Conservation (phyloP, 2,113 vertebrate species). For the Galbula dea region DNA sequence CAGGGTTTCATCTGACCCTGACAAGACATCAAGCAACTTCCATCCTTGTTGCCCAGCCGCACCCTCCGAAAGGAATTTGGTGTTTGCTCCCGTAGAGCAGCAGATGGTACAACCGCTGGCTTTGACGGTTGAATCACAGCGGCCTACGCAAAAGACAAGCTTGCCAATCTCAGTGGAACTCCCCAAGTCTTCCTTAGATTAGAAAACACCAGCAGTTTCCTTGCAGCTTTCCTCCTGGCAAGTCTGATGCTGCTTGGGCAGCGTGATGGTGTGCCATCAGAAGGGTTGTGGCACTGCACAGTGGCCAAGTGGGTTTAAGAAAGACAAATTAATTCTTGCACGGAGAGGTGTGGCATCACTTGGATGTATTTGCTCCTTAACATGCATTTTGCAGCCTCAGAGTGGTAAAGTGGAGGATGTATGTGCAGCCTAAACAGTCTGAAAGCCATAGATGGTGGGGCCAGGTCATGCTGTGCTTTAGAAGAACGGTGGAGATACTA, state of each 20-base stretch:
- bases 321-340: not conserved
- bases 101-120: not conserved
- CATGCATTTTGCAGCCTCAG: not conserved
- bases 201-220: not conserved
- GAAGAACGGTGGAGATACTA: not conserved
- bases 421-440: not conserved
- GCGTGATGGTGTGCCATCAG: not conserved
- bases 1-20: not conserved
- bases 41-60: rapidly evolving
- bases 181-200: not conserved
- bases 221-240: not conserved
- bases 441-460: rapidly evolving
- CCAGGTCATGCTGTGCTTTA: rapidly evolving
- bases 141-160: not conserved
- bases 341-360: rapidly evolving
- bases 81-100: not conserved
- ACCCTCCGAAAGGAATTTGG: not conserved
- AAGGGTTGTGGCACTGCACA: not conserved
- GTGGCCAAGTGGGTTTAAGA: not conserved
- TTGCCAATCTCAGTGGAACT: not conserved
- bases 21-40: not conserved
- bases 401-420: not conserved
- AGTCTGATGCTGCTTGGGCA: not conserved
- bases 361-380: not conserved
- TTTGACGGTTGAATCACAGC: not conserved